Percentiles rank a stretch among this genome's conserved stretches.
Evolutionary conservation across 2,113 vertebrate genomes (phyloP).

Genomic region (Capricornis sumatraensis): DNA sequence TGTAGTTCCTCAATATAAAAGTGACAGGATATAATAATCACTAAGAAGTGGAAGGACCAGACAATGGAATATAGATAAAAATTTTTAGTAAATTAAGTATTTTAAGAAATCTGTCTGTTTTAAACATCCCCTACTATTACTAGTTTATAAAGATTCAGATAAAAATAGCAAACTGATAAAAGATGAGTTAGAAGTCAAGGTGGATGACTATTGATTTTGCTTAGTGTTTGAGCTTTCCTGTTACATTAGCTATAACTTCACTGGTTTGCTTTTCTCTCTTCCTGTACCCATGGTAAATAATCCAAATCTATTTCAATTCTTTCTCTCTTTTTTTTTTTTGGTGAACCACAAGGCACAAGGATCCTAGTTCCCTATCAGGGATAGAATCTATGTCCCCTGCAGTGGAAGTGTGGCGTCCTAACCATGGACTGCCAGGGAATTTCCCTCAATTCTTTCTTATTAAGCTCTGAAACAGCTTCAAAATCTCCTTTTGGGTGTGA

Average conservation of each 20-base stretch:
- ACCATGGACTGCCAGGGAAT: not conserved
- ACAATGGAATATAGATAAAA: not conserved
- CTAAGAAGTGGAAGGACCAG: not conserved
- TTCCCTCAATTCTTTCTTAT: not conserved
- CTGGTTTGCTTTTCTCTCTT: not conserved
- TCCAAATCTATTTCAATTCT: not conserved
- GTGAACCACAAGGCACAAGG: not conserved
- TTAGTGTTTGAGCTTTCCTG: not conserved
- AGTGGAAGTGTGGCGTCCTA: not conserved
- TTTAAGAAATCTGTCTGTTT: conserved; percentile 24
- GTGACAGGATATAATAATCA: not conserved
- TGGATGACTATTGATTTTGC: not conserved
- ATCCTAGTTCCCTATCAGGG: not conserved
- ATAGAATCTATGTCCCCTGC: not conserved
- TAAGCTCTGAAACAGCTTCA: not conserved
- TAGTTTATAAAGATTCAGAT: not conserved
- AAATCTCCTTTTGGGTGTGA: not conserved
- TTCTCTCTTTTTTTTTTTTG: not conserved
- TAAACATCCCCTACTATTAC: not conserved
- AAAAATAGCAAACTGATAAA: conserved; percentile 33
- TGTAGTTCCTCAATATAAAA: not conserved
- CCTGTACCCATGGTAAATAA: not conserved
- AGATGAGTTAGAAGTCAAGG: not conserved
- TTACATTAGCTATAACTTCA: not conserved
- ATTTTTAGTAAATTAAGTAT: conserved; percentile 22